Base-by-base conservation (phyloP, 2,797 vertebrate genomes). In the Falco cherrug region DNA sequence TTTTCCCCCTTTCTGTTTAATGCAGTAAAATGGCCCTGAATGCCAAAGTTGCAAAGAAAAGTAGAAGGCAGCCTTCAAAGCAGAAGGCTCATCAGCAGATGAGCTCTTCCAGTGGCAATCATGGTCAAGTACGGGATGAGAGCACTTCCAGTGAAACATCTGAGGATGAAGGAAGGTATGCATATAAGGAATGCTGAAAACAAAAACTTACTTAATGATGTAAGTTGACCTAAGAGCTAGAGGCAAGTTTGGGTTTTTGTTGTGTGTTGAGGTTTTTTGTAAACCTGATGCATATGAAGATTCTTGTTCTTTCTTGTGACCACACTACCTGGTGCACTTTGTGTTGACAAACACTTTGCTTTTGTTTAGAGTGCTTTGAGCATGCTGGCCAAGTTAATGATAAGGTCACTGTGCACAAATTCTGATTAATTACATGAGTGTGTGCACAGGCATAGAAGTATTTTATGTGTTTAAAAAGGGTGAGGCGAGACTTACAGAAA, bases 61-160 rank as follows among this genome's bases (percentile, higher is more conserved):
- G 22, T 69, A 94, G 87, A 90, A 96, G 96, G 56, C 86, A 82
- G 86, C 70, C 84, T 89, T 92, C 90, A 84, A 97, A 97, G 96
- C 95, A 25, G 61, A 69, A 53, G 18, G 22, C 64, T 78, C 29
- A 83, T 73, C 81, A 63, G 67, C 84, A 85, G 31, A 83, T 70
- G 60, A 80, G 26, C 39, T 70, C 79, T 74, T 80, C 93, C 91
- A 98, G 97, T 82, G 97, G 97, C 96, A 98, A 97, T 93, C 82
- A 95, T 47, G 97, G 98, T 48, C 98, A 93, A 95, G 96, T 97
- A 93, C 98, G 98, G 98, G 98, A 99, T 87, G 98, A 98, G 81
- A 98, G 98, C 97, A 98, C 97, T 97, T 98, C 97, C 95, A 99
- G 98, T 98, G 99, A 99, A 88, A 88, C 97, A 84, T 99, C 99